Conservation (phyloP, 1,140 invertebrate genomes). For the Adoxophyes honmai region DNA sequence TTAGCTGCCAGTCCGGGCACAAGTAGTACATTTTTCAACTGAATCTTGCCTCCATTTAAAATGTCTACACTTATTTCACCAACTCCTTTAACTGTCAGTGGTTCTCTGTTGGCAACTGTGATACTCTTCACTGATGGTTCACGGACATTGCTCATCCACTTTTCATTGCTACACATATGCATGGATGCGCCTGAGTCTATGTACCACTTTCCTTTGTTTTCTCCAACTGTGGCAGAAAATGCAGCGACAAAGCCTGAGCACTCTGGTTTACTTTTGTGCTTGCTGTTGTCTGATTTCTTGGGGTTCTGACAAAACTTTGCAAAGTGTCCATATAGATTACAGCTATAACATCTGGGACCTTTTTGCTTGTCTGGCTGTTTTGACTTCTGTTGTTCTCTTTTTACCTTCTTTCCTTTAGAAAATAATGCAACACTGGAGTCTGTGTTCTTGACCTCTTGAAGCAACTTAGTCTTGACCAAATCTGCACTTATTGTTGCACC, state of each 20-base stretch:
- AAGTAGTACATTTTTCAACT: constrained; percentile 27
- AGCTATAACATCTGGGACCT: constrained; percentile 32
- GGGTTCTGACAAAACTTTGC: constrained; percentile 27
- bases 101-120: constrained; percentile 29
- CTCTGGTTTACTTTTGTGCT: constrained; percentile 14
- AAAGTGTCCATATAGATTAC: constrained; percentile 34
- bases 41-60: constrained; percentile 17
- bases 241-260: constrained; percentile 31
- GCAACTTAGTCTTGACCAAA: too few species aligned
- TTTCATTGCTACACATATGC: constrained; percentile 26
- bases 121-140: constrained; percentile 25
- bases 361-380: constrained; percentile 15
- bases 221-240: constrained; percentile 26
- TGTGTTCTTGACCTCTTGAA: too few species aligned
- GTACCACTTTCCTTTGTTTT: constrained; percentile 24
- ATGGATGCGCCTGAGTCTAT: constrained; percentile 35
- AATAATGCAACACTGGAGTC: too few species aligned
- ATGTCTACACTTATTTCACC: constrained; percentile 22
- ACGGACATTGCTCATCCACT: constrained; percentile 29
- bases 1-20: constrained; percentile 25
- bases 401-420: too few species aligned
- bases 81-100: constrained; percentile 25
- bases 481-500: too few species aligned
- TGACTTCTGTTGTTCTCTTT: too few species aligned
- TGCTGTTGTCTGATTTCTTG: constrained; percentile 23